Conservation (phyloP, 1,140 invertebrate species). For the Cepaea nemoralis region DNA sequence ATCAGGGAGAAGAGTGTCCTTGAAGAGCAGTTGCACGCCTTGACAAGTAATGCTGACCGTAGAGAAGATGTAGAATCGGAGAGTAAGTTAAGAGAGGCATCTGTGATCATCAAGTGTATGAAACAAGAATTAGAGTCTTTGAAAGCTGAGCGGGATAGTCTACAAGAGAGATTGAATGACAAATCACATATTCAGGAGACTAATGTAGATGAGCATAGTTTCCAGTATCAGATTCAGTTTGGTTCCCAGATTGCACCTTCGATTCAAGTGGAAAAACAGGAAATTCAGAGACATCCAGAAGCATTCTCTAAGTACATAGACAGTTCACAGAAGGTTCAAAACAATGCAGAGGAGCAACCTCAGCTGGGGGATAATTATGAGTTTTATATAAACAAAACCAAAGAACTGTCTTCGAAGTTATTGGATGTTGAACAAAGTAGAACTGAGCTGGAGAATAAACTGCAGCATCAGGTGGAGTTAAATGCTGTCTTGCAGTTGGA, state of each 20-base stretch:
- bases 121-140: constrained; percentile 10
- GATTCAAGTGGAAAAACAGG: background rate
- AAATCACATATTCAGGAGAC: too few relatives aligned
- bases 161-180: background rate
- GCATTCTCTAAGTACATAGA: background rate
- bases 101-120: background rate
- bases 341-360: background rate
- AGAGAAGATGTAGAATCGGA: background rate
- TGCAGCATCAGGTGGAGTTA: background rate
- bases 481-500: constrained; percentile 3
- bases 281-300: background rate
- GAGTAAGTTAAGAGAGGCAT: constrained; percentile 9
- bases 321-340: background rate
- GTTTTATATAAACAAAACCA: background rate
- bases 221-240: background rate
- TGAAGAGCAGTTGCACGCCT: background rate
- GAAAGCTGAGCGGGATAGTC: background rate
- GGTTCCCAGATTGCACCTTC: background rate
- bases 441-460: constrained; percentile 1
- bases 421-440: background rate
- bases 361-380: constrained; percentile 22
- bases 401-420: constrained; percentile 25
- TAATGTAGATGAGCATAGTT: background rate
- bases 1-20: background rate
- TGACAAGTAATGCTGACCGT: background rate